Conservation (phyloP, 2,888 invertebrate genomes). For the Callosobruchus maculatus region DNA sequence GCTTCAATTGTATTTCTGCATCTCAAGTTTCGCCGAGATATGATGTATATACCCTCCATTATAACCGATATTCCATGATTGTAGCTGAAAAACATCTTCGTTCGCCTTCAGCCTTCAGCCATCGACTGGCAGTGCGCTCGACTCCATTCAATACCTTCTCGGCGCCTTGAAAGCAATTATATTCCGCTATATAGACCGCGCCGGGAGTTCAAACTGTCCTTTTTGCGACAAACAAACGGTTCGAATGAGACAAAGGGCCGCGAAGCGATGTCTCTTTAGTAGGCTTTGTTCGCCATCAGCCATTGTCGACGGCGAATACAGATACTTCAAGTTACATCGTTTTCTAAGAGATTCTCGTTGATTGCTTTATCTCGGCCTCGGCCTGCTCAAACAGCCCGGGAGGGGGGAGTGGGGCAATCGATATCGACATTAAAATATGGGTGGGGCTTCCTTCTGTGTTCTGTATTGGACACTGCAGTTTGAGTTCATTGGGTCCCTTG, state of each 20-base stretch:
- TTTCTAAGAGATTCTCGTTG: slow-evolving; percentile 47
- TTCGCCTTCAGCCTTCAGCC: background rate
- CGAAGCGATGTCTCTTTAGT: slow-evolving; percentile 50
- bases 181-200: slow-evolving; percentile 32
- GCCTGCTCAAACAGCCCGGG: background rate
- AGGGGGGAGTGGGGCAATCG: background rate
- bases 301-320: slow-evolving; percentile 44
- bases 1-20: no score
- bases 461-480: no score
- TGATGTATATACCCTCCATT: no score
- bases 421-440: background rate
- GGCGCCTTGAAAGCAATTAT: slow-evolving; percentile 22
- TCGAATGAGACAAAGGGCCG: slow-evolving; percentile 43
- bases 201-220: slow-evolving; percentile 45
- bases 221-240: slow-evolving; percentile 46
- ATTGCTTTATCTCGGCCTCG: slow-evolving; percentile 44
- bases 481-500: no score
- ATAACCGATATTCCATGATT: background rate
- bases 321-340: slow-evolving; percentile 52
- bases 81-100: background rate
- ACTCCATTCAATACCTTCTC: background rate
- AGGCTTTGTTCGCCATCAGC: slow-evolving; percentile 40
- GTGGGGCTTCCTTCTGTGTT: background rate
- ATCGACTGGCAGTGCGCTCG: background rate
- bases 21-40: no score